These are phyloP conservation scores for Nasonia longicornis DNA, from an alignment of 1,140 invertebrate species.

Conservation along the genomic window DNA sequence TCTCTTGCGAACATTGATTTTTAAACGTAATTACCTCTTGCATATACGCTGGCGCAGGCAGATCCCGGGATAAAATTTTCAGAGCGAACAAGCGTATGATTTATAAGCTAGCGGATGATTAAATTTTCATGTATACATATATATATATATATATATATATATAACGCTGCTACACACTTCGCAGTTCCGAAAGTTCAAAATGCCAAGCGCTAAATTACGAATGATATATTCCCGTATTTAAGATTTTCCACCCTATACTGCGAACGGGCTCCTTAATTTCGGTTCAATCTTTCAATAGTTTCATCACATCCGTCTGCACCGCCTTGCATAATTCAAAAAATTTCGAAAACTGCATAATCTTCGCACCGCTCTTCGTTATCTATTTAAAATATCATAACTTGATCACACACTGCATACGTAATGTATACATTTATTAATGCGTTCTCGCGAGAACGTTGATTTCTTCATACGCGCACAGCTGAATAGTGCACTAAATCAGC, in stretches of 20 bases:
- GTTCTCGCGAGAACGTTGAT: too few relatives aligned
- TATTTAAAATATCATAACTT: too few relatives aligned
- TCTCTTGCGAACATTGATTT: neutral
- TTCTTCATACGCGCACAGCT: too few relatives aligned
- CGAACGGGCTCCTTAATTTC: neutral
- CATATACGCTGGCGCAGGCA: neutral
- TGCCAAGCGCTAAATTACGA: neutral
- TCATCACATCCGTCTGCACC: neutral
- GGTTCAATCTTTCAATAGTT: neutral
- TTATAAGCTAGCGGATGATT: constrained; percentile 5
- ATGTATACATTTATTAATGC: too few relatives aligned
- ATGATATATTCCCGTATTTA: neutral
- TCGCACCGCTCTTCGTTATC: too few relatives aligned
- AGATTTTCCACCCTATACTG: neutral
- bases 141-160: too few relatives aligned
- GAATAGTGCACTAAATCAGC: neutral
- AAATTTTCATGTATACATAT: constrained; percentile 4
- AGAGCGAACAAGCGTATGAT: neutral
- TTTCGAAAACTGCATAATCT: too few relatives aligned
- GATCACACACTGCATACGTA: too few relatives aligned
- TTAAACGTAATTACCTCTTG: constrained; percentile 7
- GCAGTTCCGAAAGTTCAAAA: neutral
- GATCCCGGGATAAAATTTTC: neutral
- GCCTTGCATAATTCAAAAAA: too few relatives aligned
- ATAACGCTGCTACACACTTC: neutral